Base-by-base conservation (phyloP, 2,888 invertebrate species). In the Steinernema carpocapsae region DNA sequence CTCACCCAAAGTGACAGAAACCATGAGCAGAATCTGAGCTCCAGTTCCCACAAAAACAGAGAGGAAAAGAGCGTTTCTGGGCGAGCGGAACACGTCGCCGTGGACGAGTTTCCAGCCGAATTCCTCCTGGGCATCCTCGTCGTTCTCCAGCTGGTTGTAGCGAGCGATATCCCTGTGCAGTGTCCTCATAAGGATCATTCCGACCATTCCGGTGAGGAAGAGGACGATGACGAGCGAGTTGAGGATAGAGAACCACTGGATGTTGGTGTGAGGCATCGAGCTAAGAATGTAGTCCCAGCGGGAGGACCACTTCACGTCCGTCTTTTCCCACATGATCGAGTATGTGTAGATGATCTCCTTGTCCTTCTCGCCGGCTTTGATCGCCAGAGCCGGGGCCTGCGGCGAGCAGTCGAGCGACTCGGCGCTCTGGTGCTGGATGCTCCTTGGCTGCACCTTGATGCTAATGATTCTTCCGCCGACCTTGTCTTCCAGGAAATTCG, bases 251-350 rank as follows among this genome's bases (percentile, higher is more conserved):
- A 81, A 88, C 86, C 82, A 86, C 72, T 86, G 74, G 26, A 81
- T 79, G 71, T 80, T 80, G 70, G 78, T 94, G 88, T 97, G 95
- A 0, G 95, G 96, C 93, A 96, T 95, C 0, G 97, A 95, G 89
- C 97, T 95, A 76, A 99, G 90, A 79, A 99, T 97, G 88, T 99
- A 99, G 89, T 99, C 99, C 99, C 99, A 99, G 86, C 99, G 91
- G 0, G 96, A 97, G 0, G 96, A 96, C 99, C 97, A 99, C 89
- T 95, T 96, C 17, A 95, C 87, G 1, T 86, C 79, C 17, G 86
- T 86, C 76, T 87, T 86, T 78, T 91, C 90, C 88, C 94, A 97
- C 29, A 89, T 91, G 0, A 97, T 92, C 6, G 93, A 92, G 89
- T 97, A 99, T 0, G 95, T 92, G 89, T 97, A 99, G 0, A 91